These are phyloP conservation scores for Bombus balteatus DNA, from an alignment of 1,140 invertebrate species.

Conservation along the genomic window DNA sequence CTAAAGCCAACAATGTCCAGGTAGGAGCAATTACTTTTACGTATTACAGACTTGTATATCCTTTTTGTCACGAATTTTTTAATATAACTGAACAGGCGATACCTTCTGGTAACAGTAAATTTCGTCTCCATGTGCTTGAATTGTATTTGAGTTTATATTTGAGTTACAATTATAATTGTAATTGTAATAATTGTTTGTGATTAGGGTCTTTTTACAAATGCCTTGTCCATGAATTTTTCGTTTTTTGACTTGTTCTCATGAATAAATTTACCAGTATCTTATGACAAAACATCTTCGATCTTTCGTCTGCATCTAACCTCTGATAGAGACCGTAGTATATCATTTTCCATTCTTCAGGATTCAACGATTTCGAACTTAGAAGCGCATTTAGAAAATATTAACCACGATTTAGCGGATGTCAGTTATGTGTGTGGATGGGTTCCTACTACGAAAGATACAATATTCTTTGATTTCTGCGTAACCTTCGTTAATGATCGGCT, in stretches of 20 bases:
- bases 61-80: neutral
- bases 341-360: conserved; percentile 53
- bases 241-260: neutral
- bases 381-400: conserved; percentile 68
- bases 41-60: neutral
- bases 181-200: neutral
- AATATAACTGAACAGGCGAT: neutral
- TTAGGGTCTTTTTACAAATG: too few species aligned
- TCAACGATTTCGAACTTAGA: conserved; percentile 52
- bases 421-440: conserved; percentile 84
- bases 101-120: neutral
- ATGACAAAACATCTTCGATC: neutral
- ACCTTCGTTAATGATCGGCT: conserved; percentile 68
- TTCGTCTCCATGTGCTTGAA: neutral
- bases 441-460: conserved; percentile 82
- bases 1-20: conserved; percentile 89
- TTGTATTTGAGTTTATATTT: too few species aligned
- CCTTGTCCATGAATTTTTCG: neutral
- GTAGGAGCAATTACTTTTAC: conserved; percentile 78
- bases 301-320: neutral
- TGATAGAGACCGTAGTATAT: neutral
- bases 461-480: conserved; percentile 79
- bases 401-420: conserved; percentile 80
- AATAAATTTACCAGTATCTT: neutral
- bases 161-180: too few species aligned